Evolutionary conservation across 2,888 invertebrate genomes (phyloP), one percentile per base, ranked within the genome.

Genomic region (Sesia apiformis): DNA sequence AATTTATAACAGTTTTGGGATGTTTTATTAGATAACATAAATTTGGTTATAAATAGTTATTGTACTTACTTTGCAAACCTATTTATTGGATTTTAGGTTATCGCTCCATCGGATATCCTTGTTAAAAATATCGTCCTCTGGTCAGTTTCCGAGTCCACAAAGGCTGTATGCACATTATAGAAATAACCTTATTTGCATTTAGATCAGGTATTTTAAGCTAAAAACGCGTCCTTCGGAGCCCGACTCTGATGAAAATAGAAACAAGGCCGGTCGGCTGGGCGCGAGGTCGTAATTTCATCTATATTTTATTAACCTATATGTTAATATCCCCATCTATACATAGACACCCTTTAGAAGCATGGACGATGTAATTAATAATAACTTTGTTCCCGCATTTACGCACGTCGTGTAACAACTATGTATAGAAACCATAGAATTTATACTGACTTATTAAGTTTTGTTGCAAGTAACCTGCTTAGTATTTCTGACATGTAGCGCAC

Each of bases 151-250:
- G 23, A 23, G 23, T 23, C 23, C 23, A 23, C 23, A 23, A 23
- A 23, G 23, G 23, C 23, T 23, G 23, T 43, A 67, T 67, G 66
- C 63, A 66, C 63, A 66, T 66, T 65, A 63, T 70, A 62, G 59
- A 74, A 75, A 74, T 72, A 72, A 73, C 67, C 65, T 60, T 63
- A 72, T 79, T 78, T 80, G 71, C 71, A 78, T 81, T 75, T 79
- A 76, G 71, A 79, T 73, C 70, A 69, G 64, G 62, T 80, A 81
- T 82, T 81, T 76, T 74, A 60, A 77, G 72, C 72, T 62, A 59
- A 59, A 68, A 64, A 41, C 23, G n/a, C 68, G 78, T 79, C 79
- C 80, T 81, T 79, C 74, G 64, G 62, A 69, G 69, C 65, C 67
- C 66, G 63, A 64, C 66, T 67, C 63, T 61, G 65, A 63, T 77